Percentiles rank a stretch among this genome's conserved stretches.
Evolutionary conservation across 1,140 invertebrate species (phyloP).

Genomic region (Drosophila cardini): DNA sequence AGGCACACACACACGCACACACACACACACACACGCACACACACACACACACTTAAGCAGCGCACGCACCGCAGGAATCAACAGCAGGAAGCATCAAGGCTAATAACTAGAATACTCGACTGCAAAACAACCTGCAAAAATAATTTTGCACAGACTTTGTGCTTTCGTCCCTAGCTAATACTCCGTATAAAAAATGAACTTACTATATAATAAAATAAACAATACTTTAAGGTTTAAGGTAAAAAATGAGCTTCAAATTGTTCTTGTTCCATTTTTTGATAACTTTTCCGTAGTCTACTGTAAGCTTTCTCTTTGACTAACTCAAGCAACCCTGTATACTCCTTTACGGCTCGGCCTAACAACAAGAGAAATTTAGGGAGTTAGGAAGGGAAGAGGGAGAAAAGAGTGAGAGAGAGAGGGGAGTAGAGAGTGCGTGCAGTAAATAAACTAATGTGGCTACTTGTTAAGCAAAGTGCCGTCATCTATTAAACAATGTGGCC

Average conservation of each 20-base stretch:
- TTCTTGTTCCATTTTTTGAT: too few relatives aligned
- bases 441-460: slow-evolving; percentile 80
- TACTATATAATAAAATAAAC: too few relatives aligned
- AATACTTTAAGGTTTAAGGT: too few relatives aligned
- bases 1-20: slow-evolving; percentile 59
- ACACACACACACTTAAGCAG: slow-evolving; percentile 3
- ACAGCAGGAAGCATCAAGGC: slow-evolving; percentile 7
- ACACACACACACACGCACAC: slow-evolving; percentile 5
- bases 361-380: not conserved
- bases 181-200: too few relatives aligned
- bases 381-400: not conserved
- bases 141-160: too few relatives aligned
- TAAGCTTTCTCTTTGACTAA: not conserved
- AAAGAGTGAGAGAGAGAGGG: not conserved
- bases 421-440: slow-evolving; percentile 50
- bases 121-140: not conserved
- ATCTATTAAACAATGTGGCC: slow-evolving; percentile 79
- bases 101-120: not conserved
- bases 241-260: too few relatives aligned
- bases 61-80: not conserved
- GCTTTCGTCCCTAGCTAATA: too few relatives aligned
- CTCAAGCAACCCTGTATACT: not conserved
- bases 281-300: too few relatives aligned
- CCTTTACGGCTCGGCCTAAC: not conserved
- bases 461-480: slow-evolving; percentile 82